Conservation (phyloP, 2,797 vertebrate genomes). For the Carapus acus region DNA sequence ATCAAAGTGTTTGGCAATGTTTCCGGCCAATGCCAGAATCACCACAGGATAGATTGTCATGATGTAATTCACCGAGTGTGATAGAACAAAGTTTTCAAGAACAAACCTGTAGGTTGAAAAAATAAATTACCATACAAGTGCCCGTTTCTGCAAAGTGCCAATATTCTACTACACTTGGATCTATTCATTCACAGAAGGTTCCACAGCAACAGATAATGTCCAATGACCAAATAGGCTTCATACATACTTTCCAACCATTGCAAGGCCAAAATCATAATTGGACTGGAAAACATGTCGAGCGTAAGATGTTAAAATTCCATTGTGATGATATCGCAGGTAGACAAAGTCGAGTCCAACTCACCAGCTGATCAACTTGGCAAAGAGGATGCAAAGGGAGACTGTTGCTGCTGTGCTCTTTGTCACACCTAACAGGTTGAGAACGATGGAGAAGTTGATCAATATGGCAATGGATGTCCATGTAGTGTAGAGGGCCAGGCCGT, state of each 20-base stretch:
- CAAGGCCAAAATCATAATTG: too few species aligned
- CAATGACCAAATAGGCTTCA: too few species aligned
- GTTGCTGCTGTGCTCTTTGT: conserved; percentile 63
- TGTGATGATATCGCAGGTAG: too few species aligned
- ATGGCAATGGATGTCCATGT: conserved; percentile 79
- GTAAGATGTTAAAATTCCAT: too few species aligned
- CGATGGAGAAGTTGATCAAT: conserved; percentile 76
- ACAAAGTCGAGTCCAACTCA: conserved; percentile 37
- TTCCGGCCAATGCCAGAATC: conserved; percentile 71
- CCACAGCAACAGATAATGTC: background rate
- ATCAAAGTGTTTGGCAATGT: conserved; percentile 49
- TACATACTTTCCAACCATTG: too few species aligned
- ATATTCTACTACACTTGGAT: background rate
- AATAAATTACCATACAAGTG: background rate
- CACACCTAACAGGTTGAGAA: conserved; percentile 70
- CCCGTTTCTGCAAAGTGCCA: background rate
- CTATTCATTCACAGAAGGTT: background rate
- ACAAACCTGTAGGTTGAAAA: conserved; percentile 65
- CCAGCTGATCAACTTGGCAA: conserved; percentile 66
- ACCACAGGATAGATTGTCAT: conserved; percentile 75
- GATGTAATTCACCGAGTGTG: conserved; percentile 75
- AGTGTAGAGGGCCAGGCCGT: conserved; percentile 76
- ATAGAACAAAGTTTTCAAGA: conserved; percentile 77
- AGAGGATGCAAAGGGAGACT: conserved; percentile 64
- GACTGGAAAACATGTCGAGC: too few species aligned